phyloP scores from a whole-genome alignment of 2,888 invertebrate genomes.

The Dryobota labecula region DNA sequence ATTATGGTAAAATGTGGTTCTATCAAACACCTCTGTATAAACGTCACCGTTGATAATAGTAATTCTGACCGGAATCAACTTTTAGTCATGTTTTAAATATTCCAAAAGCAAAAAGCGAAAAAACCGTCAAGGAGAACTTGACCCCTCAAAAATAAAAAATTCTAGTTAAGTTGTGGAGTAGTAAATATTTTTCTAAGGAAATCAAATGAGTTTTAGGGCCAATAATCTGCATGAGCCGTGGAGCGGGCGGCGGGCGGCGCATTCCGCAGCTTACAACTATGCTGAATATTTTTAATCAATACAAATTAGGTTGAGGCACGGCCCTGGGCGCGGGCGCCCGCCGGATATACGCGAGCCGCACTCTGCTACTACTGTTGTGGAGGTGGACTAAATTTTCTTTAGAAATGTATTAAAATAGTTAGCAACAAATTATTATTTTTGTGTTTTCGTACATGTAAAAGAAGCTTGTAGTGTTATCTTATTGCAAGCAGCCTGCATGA shows the following conservation, averaged over 20 bases:
- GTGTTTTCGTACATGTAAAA: not conserved
- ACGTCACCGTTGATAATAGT: not conserved
- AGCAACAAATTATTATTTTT: not conserved
- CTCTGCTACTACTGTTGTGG: constrained; percentile 55
- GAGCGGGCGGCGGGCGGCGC: constrained; percentile 64
- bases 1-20: not conserved
- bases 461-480: not conserved
- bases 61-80: not conserved
- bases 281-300: constrained; percentile 91
- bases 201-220: constrained; percentile 70
- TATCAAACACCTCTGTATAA: not conserved
- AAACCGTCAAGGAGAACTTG: not conserved
- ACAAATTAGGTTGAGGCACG: constrained; percentile 88
- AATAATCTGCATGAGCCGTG: constrained; percentile 79
- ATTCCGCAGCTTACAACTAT: constrained; percentile 85
- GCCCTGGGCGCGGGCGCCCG: constrained; percentile 75
- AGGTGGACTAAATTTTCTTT: constrained; percentile 12
- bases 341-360: constrained; percentile 74
- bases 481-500: not conserved
- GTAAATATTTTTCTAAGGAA: constrained; percentile 74
- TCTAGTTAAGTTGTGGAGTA: constrained; percentile 46
- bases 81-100: not conserved
- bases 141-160: constrained; percentile 25
- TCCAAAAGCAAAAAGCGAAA: not conserved
- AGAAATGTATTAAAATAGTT: not conserved